These are phyloP conservation scores for Drosophila pseudotalamancana DNA, from an alignment of 2,888 invertebrate genomes.

Conservation along the genomic window DNA sequence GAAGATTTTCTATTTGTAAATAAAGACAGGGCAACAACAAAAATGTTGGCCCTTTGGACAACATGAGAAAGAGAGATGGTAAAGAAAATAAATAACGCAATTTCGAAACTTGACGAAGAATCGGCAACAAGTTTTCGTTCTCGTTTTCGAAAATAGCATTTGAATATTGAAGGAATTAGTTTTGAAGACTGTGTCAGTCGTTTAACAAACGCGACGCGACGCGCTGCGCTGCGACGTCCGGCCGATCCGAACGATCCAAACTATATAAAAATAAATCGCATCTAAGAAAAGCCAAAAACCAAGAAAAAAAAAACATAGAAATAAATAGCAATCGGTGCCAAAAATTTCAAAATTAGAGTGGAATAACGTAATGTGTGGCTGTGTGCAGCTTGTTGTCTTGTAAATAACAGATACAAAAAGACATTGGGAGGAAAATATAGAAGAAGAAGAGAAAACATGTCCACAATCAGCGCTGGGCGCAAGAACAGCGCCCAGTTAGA, in stretches of 20 bases:
- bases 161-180: slow-evolving; percentile 51
- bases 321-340: slow-evolving; percentile 59
- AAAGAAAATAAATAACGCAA: slow-evolving; percentile 37
- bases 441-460: slow-evolving; percentile 32
- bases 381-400: slow-evolving; percentile 37
- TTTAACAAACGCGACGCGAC: slow-evolving; percentile 56
- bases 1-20: slow-evolving; percentile 28
- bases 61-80: neutral
- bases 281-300: slow-evolving; percentile 19
- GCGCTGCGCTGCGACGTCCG: slow-evolving; percentile 39
- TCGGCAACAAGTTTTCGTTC: slow-evolving; percentile 31
- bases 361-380: slow-evolving; percentile 45
- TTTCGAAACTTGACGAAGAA: slow-evolving; percentile 63
- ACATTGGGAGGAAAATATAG: slow-evolving; percentile 9
- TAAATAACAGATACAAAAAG: slow-evolving; percentile 53
- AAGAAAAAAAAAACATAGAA: slow-evolving; percentile 14
- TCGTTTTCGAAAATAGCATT: slow-evolving; percentile 70
- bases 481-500: slow-evolving; percentile 57
- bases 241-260: slow-evolving; percentile 26
- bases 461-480: slow-evolving; percentile 39
- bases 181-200: slow-evolving; percentile 60
- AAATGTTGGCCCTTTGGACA: slow-evolving; percentile 14
- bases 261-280: slow-evolving; percentile 58
- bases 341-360: slow-evolving; percentile 78
- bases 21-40: slow-evolving; percentile 20